Conservation (phyloP, 2,797 vertebrate species). For the Chrysocyon brachyurus region DNA sequence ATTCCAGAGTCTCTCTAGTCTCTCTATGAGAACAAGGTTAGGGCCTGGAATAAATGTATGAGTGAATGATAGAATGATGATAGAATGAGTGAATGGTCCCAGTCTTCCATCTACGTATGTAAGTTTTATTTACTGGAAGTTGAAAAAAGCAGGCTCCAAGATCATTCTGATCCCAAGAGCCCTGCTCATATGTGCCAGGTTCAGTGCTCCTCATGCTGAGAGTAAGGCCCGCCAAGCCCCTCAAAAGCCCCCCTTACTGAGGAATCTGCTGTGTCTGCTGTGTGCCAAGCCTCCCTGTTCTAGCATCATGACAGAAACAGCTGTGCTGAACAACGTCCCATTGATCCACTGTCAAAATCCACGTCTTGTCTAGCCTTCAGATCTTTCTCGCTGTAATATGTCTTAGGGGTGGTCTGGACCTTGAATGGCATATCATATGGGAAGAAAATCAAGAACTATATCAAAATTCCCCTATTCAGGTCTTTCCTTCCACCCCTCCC, state of each 20-base stretch:
- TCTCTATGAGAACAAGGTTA: background rate
- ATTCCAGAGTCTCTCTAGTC: background rate
- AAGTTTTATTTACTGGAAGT: background rate
- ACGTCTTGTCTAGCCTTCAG: background rate
- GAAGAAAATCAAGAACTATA: background rate
- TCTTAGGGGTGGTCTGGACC: fast-evolving
- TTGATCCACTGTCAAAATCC: constrained; percentile 23
- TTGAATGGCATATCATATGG: fast-evolving
- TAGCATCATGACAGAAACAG: background rate
- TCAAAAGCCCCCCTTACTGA: background rate
- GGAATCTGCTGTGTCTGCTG: background rate
- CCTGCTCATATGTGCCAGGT: fast-evolving
- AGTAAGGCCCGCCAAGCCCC: fast-evolving
- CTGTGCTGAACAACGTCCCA: background rate
- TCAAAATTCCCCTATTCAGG: fast-evolving
- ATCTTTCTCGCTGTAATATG: fast-evolving
- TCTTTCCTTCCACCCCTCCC: background rate
- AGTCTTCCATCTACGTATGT: fast-evolving
- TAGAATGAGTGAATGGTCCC: background rate
- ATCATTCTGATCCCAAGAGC: background rate
- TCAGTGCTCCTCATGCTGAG: background rate
- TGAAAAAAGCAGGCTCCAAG: background rate
- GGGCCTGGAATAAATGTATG: background rate
- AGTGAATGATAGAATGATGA: background rate
- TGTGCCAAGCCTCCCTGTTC: background rate